Percentiles rank a stretch among this genome's conserved stretches.
These are phyloP conservation scores for Teleogryllus occipitalis DNA, from an alignment of 1,140 invertebrate species.

Conservation along the genomic window DNA sequence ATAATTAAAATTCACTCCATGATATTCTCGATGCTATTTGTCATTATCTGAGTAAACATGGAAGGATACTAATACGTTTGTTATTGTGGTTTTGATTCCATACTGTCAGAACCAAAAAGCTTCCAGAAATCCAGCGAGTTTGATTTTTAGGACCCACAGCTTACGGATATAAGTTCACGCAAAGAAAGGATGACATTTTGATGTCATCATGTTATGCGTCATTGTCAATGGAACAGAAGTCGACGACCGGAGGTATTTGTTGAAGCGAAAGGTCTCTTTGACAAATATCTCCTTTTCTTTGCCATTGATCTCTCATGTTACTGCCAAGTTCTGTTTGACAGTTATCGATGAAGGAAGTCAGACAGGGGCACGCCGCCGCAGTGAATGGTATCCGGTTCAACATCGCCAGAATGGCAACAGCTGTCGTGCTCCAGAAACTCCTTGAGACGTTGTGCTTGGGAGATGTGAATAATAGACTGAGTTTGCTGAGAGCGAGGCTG, in stretches of 20 bases:
- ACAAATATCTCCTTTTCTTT: neutral
- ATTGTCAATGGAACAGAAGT: neutral
- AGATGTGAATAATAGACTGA: no score
- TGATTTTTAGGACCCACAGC: no score
- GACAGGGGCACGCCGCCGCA: neutral
- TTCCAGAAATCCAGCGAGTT: no score
- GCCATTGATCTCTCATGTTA: neutral
- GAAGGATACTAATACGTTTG: no score
- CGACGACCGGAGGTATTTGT: neutral
- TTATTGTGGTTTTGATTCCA: no score
- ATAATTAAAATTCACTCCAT: no score
- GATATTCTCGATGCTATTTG: no score
- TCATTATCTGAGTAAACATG: no score
- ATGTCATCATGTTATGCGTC: neutral
- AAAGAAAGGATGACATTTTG: neutral
- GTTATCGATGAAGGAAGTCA: neutral
- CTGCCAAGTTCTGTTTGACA: neutral
- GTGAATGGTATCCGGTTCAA: neutral
- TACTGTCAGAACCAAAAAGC: no score
- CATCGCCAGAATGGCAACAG: neutral
- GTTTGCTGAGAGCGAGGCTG: no score
- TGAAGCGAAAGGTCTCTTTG: neutral
- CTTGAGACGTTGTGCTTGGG: no score
- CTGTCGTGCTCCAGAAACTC: neutral
- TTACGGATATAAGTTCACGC: no score